Conservation (phyloP, 2,113 vertebrate species). For the Psephotus haematonotus region DNA sequence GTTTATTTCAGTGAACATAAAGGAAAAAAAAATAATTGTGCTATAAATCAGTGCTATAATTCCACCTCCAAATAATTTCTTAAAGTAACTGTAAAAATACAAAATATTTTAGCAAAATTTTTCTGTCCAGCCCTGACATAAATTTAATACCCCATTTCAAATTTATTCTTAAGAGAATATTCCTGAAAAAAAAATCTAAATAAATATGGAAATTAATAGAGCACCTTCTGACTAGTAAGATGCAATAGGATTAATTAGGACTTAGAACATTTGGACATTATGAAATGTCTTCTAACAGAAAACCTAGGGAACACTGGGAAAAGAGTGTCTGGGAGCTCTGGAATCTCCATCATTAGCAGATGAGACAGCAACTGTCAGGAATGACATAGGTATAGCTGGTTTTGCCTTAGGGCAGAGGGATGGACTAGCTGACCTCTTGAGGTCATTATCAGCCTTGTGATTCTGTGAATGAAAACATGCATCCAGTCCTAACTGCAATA, state of each 20-base stretch:
- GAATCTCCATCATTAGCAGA: background rate
- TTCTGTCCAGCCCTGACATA: background rate
- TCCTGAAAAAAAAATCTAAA: background rate
- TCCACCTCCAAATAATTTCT: background rate
- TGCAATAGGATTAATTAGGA: background rate
- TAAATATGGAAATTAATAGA: background rate
- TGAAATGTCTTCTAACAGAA: background rate
- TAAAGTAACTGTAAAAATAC: background rate
- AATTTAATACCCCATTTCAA: background rate
- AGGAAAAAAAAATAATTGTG: background rate
- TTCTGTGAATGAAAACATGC: conserved; percentile 1
- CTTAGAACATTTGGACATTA: background rate
- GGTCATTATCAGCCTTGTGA: background rate
- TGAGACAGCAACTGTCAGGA: background rate
- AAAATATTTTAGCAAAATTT: background rate
- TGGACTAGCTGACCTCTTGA: background rate
- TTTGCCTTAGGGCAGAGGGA: background rate
- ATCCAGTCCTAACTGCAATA: background rate
- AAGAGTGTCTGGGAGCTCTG: background rate
- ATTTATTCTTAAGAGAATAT: background rate
- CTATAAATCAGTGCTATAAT: background rate
- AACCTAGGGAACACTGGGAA: background rate
- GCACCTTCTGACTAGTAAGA: background rate
- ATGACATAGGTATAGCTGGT: background rate
- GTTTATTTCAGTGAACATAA: background rate